Base-by-base conservation (phyloP, 2,797 vertebrate species). In the Falco berigora region DNA sequence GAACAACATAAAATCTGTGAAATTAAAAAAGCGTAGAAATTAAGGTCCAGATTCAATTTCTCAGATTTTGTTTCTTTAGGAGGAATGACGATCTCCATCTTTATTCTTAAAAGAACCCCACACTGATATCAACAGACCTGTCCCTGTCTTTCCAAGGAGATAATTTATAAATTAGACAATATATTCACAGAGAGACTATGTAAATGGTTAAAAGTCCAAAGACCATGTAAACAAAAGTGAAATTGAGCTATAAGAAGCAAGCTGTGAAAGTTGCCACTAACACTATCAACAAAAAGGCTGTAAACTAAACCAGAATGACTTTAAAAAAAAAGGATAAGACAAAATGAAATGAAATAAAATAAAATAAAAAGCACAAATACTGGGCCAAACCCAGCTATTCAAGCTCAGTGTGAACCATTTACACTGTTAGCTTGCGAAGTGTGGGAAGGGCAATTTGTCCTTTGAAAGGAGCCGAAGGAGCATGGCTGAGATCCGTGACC, bases 191-290 rank as follows among this genome's bases (percentile, higher is more conserved):
- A 96, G 61, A 94, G 53, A 88, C 86, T 92, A 81, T 76, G 85
- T 92, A 95, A 96, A 93, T 86, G 79, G 96, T 44, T 84, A 86
- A 50, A 94, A 95, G 56, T 85, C 82, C 94, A 96, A 83, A 95
- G 90, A 94, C 36, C 75, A 84, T 10, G 23, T 91, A 96, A 95
- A 66, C 97, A 94, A 95, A 92, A 88, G 75, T 79, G 30, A 97
- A 96, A 96, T 83, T 85, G 96, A 93, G 82, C 77, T 91, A 25
- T 23, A 80, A 96, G 86, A 82, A 94, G 74, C 88, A 94, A 89
- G 88, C 71, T 40, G 34, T 83, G 72, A 94, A 95, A 68, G 75
- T 52, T 63, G 86, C 83, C 86, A 93, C 84, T 84, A 97, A 86
- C 61, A 49, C 56, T 92, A 90, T 46, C 91, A 94, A 90, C 46